Conservation (phyloP, 2,888 invertebrate genomes). For the Coelogynopora nodosa region DNA sequence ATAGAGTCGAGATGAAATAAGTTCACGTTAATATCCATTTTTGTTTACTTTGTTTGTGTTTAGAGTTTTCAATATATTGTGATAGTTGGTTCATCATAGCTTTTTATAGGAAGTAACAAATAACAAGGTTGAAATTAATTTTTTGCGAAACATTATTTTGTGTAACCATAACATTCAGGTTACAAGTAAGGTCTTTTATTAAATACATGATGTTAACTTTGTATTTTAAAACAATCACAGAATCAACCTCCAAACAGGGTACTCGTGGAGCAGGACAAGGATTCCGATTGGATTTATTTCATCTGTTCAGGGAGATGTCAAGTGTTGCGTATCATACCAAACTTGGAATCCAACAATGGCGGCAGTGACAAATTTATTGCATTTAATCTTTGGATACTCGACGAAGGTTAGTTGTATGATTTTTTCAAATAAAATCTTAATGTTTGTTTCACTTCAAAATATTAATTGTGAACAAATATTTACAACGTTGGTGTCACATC, state of each 20-base stretch:
- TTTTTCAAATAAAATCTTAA: neutral
- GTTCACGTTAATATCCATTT: too few relatives aligned
- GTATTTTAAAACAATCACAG: too few relatives aligned
- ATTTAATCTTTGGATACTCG: slow-evolving; percentile 50
- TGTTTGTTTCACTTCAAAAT: neutral
- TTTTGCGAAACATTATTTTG: too few relatives aligned
- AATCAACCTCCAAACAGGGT: slow-evolving; percentile 52
- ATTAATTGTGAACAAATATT: neutral
- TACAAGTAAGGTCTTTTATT: too few relatives aligned
- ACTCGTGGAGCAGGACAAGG: slow-evolving; percentile 51
- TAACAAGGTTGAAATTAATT: too few relatives aligned
- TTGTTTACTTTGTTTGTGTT: too few relatives aligned
- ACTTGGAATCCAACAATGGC: slow-evolving; percentile 50
- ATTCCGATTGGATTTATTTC: slow-evolving; percentile 52
- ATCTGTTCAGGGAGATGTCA: slow-evolving; percentile 54
- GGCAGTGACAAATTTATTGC: slow-evolving; percentile 49
- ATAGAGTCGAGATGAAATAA: too few relatives aligned
- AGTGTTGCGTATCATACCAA: slow-evolving; percentile 50
- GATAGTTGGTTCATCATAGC: too few relatives aligned
- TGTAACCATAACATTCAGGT: too few relatives aligned
- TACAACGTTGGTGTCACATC: neutral
- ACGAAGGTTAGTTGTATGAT: slow-evolving; percentile 50
- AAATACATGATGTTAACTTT: too few relatives aligned
- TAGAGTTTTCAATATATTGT: too few relatives aligned
- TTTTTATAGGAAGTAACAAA: too few relatives aligned